Base-by-base conservation (phyloP, 2,888 invertebrate species). In the Agonopterix alstromeriana region DNA sequence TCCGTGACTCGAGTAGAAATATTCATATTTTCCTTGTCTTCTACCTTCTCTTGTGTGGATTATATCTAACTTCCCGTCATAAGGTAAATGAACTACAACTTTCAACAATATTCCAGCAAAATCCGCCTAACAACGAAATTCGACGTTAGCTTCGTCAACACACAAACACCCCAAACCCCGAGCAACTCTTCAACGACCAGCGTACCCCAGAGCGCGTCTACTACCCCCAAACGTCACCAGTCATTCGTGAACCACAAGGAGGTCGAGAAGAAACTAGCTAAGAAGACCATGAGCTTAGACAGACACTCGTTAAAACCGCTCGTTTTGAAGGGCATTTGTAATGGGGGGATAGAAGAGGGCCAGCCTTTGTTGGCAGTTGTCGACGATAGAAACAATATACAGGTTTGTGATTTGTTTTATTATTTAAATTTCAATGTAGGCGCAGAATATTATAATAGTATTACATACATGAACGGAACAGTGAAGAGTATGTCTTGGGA, bases 351-450 rank as follows among this genome's bases (percentile, higher is more conserved):
- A n/a, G 82, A 82, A n/a, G 55, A 65, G 8, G 57, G 57, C 0
- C 82, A 81, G 27, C 89, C 88, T n/a, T 54, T 89, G 42, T 53
- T 89, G 50, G 88, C 86, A 40, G 83, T 89, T 2, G 75, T 88
- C 7, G 88, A 89, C 55, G 87, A 86, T 55, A 83, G 75, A 53
- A 82, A 84, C 62, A 82, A 81, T 70, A 84, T 89, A 61, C 88
- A 89, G 82, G 89, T 89, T 56, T 35, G 36, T 38, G 7, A 40
- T 36, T 40, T 45, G 44, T 45, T 2, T 10, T 17, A 38, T 38
- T 38, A n/a, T n/a, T n/a, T 10, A 38, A 1, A n/a, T n/a, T n/a
- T 27, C 7, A 1, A 7, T 27, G 27, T 27, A 27, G 17, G 17
- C 17, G 4, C 17, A 17, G 17, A 17, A 17, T 17, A 17, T 17